Percentiles rank a stretch among this genome's conserved stretches.
phyloP scores from a whole-genome alignment of 2,113 vertebrate genomes.

The Onychostruthus taczanowskii region DNA sequence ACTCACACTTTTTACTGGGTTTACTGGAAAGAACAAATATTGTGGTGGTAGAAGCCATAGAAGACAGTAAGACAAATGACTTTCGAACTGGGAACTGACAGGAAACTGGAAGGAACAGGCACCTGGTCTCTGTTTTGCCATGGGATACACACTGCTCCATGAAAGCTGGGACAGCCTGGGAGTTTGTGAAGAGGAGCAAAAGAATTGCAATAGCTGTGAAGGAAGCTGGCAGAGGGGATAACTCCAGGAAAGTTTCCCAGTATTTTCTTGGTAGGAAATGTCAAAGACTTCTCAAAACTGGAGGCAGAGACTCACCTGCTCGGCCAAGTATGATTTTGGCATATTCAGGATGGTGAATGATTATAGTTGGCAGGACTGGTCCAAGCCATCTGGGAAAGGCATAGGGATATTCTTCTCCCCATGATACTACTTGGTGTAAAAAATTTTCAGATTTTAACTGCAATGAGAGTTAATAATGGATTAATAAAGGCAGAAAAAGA shows the following conservation, averaged over 20 bases:
- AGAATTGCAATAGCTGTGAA: not conserved
- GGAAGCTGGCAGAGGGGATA: not conserved
- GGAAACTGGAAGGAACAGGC: not conserved
- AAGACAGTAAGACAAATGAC: not conserved
- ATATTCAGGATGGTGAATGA: constrained; percentile 81
- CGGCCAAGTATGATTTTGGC: constrained; percentile 65
- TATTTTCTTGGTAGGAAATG: not conserved
- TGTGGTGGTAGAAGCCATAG: not conserved
- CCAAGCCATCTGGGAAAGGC: constrained; percentile 78
- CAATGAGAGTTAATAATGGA: constrained; percentile 17
- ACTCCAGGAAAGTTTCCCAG: not conserved
- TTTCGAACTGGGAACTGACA: not conserved
- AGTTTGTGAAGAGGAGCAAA: not conserved
- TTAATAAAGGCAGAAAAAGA: constrained; percentile 15
- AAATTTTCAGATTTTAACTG: constrained; percentile 47
- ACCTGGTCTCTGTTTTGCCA: not conserved
- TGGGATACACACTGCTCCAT: not conserved
- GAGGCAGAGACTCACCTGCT: not conserved
- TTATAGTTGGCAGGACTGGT: constrained; percentile 53
- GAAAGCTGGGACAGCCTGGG: not conserved
- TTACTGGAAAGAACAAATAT: not conserved
- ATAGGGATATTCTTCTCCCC: constrained; percentile 70
- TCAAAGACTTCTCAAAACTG: not conserved
- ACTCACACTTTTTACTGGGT: not conserved
- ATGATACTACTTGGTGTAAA: constrained; percentile 14